Base-by-base conservation (phyloP, 2,797 vertebrate species). In the Lepilemur ruficaudatus region DNA sequence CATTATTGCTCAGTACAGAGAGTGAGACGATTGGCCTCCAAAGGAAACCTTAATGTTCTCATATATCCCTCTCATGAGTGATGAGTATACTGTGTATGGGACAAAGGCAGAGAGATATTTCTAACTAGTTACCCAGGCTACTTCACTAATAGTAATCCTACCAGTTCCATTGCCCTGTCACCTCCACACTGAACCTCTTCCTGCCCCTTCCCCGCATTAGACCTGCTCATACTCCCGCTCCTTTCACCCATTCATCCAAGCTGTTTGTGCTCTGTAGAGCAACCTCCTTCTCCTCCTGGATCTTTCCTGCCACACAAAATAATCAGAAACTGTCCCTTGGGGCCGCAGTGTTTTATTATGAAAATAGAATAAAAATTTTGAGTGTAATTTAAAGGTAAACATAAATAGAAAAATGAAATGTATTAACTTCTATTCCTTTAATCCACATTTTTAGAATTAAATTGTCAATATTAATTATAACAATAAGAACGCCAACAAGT, bases 131-230 rank as follows among this genome's bases (percentile, higher is more conserved):
- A 30, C 1, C 8, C 23, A 57, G 14, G 32, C 55, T 70, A 43
- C 18, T 72, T 4, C 22, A 0, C 22, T n/a, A 35, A 61, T 3
- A 46, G 5, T 12, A 3, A 0, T 0, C n/a, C 38, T 0, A 23
- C 38, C 50, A 15, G 0, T 0, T 52, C 79, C 12, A 69, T 8
- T 5, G 22, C 43, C 11, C 28, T 32, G 7, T 43, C 84, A 92
- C 46, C 70, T 0, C 48, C 30, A 17, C 13, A 1, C 0, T 38
- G 18, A 89, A 7, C 0, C 35, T 46, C 50, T 14, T 65, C n/a
- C 50, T 59, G 22, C 1, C 38, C 9, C 22, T 12, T 32, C 0
- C 11, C 1, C 65, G 28, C 12, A 65, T 5, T 1, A 90, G 12
- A 35, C 0, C 1, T 35, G 70, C 59, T 30, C 69, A 14, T 4